Evolutionary conservation across 2,113 vertebrate genomes (phyloP), one percentile per base, ranked within the genome.

Genomic region (Rousettus leschenaultii): DNA sequence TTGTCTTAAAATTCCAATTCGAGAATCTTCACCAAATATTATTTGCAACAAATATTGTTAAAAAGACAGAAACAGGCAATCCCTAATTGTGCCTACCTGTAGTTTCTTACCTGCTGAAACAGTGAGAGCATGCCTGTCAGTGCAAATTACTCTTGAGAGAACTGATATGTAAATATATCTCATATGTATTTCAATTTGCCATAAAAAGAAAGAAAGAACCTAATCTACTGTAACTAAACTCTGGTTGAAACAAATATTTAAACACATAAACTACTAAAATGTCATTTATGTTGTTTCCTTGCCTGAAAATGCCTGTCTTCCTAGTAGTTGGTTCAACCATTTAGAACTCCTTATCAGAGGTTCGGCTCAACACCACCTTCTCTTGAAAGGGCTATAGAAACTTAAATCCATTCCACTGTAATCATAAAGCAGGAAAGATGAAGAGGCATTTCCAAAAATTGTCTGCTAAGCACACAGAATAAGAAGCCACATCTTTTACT

Each of bases 1-100:
- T 59, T 38, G 65, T 53, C 38, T 89, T 89, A 95, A 96, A 96
- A 90, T 75, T 3, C 15, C 55, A 94, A 88, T 65, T 89, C 35
- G 63, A 75, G 24, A 92, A 78, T 33, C 61, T 55, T 55, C 71
- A n/a, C 11, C 38, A 75, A 9, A 68, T 94, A 80, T 40, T 78
- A 70, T 70, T 61, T 94, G 33, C 65, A 89, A 88, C 22, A 88
- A 68, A 85, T 28, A 84, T 30, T 16, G 16, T 59, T 86, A 61
- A 75, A 63, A 95, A 74, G n/a, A 16, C 16, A 68, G 70, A 88
- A 94, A 75, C 24, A 43, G 57, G 38, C n/a, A 80, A 73, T 19
- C 19, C 16, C 33, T 82, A 91, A 73, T 51, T 74, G 59, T 59
- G 53, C 43, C 66, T 66, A 35, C 38, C 33, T 48, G 35, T 7